Base-by-base conservation (phyloP, 2,888 invertebrate species). In the Ectemnius continuus region DNA sequence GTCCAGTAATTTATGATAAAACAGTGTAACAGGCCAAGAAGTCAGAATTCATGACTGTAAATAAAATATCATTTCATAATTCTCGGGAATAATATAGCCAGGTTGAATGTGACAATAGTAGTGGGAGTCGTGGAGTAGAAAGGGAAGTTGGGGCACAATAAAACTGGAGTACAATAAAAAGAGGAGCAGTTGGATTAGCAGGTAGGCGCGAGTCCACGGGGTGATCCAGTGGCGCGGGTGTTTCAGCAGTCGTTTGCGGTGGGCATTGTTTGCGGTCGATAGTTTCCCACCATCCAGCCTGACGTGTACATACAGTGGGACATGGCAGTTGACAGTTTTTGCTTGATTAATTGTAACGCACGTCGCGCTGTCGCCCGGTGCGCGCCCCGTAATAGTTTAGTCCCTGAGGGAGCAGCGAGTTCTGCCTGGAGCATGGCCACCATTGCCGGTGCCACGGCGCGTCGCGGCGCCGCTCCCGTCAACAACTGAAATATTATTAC, bases 311-410 rank as follows among this genome's bases (percentile, higher is more conserved):
- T 73, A 82, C 80, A 77, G 75, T 61, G 71, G 75, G 73, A 79
- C 77, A 73, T 83, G 86, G 85, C 83, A 84, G 80, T 84, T 87
- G 86, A 86, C 85, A 86, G 83, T 87, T 87, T 86, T 87, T 85
- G 86, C 84, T 85, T 85, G 84, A 87, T 86, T 85, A 86, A 87
- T 86, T 84, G 80, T 81, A 80, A 81, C 78, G 76, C 76, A 71
- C 73, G 71, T 76, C 69, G 73, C 72, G 16, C 73, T 23, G 23
- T 23, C 23, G 23, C 65, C 61, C 59, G 36, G 8, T 23, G 23
- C 23, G 23, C 23, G 45, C 76, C 48, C 76, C 48, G 76, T 66
- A 60, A 76, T 78, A 76, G 76, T 74, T 76, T 74, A 65, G 76
- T 68, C 76, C 48, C 46, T 16, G 18, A 13, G 23, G 23, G 56